phyloP scores from a whole-genome alignment of 2,797 vertebrate genomes.

The Paramormyrops hopkinsi region DNA sequence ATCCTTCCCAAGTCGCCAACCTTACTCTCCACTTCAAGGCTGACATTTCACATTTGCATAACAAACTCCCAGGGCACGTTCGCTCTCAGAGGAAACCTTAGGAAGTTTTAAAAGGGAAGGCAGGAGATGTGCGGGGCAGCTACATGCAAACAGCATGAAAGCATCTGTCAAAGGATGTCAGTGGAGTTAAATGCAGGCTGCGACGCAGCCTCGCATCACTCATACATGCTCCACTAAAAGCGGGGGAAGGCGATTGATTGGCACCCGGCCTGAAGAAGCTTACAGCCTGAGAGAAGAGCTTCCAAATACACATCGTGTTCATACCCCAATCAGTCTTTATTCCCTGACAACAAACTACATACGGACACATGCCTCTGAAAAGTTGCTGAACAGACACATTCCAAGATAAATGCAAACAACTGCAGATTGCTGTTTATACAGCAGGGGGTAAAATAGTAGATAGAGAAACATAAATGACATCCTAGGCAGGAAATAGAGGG shows the following conservation, averaged over 20 bases:
- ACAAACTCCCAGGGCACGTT: slow-evolving; percentile 1
- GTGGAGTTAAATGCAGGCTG: slow-evolving; percentile 25
- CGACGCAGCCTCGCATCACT: background rate
- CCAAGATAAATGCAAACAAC: slow-evolving; percentile 4
- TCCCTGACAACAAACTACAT: slow-evolving; percentile 52
- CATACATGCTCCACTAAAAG: background rate
- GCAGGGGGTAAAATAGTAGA: background rate
- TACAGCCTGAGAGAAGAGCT: slow-evolving; percentile 65
- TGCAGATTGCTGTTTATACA: background rate
- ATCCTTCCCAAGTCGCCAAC: slow-evolving; percentile 9
- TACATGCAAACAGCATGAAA: background rate
- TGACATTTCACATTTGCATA: slow-evolving; percentile 20
- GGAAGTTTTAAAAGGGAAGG: slow-evolving; percentile 1
- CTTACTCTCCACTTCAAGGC: slow-evolving; percentile 1
- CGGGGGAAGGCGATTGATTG: background rate
- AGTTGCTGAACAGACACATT: slow-evolving; percentile 23
- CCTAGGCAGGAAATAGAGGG: background rate
- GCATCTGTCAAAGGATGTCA: slow-evolving; percentile 41
- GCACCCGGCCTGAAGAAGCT: slow-evolving; percentile 47
- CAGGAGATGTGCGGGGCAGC: background rate
- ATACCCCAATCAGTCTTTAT: slow-evolving; percentile 61
- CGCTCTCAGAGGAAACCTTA: slow-evolving; percentile 9
- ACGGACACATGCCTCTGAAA: slow-evolving; percentile 13
- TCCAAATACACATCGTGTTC: slow-evolving; percentile 76
- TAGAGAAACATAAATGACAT: background rate